Evolutionary conservation across 2,888 invertebrate species (phyloP), one percentile per base, ranked within the genome.

Genomic region (Osmoderma eremita): DNA sequence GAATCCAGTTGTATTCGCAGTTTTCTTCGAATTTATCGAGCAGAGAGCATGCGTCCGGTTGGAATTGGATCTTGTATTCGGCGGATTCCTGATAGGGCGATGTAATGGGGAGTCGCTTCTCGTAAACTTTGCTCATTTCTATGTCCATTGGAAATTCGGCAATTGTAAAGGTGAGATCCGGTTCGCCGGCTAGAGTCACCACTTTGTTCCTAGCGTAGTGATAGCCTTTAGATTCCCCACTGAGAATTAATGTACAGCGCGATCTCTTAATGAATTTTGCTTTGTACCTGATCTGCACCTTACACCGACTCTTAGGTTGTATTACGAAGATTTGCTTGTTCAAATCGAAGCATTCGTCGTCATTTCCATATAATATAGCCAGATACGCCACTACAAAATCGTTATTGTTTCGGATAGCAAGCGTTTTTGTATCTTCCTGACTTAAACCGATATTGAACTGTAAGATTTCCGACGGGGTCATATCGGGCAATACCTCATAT

Each of bases 401-500:
- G 17, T 67, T 67, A 3, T 8, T 17, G 36, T 67, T 67, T 22
- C 24, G 38, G 13, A 67, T 15, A 1, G 20, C 36, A 1, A 87
- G 74, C 68, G 79, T 77, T 22, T 85, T 78, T 1, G 79, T 77
- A 2, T 83, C 82, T 67, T 79, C 82, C 71, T 81, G 78, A 38
- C 86, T 78, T 15, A 87, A 77, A 8, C 84, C 83, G 10, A 86
- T 84, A 65, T 80, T 79, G 63, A 87, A 84, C 38, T 77, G 71
- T 8, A 87, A 76, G 0, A 75, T 77, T 67, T 84, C 83, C 75
- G 79, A 83, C 1, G 84, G 82, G 54, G 78, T 82, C 65, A 83
- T 86, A 78, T 84, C 84, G 1, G 88, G 88, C 39, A 89, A 76
- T 4, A 83, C 81, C 4, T 85, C 82, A 73, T 86, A 88, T 18